Evolutionary conservation across 2,797 vertebrate species (phyloP), one percentile per base, ranked within the genome.

Genomic region (Spinibarbus caldwelli): DNA sequence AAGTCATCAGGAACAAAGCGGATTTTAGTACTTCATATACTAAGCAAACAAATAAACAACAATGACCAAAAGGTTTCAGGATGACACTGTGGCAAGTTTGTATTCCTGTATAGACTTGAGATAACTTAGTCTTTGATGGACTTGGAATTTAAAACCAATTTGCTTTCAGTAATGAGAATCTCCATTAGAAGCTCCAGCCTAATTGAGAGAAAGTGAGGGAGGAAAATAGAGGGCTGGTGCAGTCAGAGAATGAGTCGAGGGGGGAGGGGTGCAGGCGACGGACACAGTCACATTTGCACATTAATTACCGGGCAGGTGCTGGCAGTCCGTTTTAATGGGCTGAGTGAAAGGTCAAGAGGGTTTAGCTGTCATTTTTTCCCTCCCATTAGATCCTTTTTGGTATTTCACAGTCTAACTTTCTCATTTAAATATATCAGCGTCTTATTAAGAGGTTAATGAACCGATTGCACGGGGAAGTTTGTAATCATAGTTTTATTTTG

Each of bases 291-390:
- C 91, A 95, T 95, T 95, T 95, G 92, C 92, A 92, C 92, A 91
- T 94, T 94, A 94, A 95, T 95, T 95, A 94, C 91, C 90, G 94
- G 91, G 91, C 93, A 95, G 92, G 93, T 94, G 93, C 92, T 93
- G 93, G 88, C 4, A 41, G 91, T 92, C 91, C 88, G 79, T 90
- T 90, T 90, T 95, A 95, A 95, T 95, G 90, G 92, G 76, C 88
- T 91, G 86, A 68, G 43, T 78, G 73, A 95, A 95, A 95, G 94
- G 94, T 95, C 93, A 93, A 93, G 92, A 93, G 90, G 91, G 88
- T 90, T 88, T 90, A 90, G 82, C 89, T 90, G 90, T 92, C 85
- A 87, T 90, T 92, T 93, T 84, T 87, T 86, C 75, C 72, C 89
- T 83, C 78, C 86, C 90, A 90, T 92, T 89, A 87, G 87, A 90